These are phyloP conservation scores for Phyto melanocephala DNA, from an alignment of 2,888 invertebrate genomes.

Conservation along the genomic window DNA sequence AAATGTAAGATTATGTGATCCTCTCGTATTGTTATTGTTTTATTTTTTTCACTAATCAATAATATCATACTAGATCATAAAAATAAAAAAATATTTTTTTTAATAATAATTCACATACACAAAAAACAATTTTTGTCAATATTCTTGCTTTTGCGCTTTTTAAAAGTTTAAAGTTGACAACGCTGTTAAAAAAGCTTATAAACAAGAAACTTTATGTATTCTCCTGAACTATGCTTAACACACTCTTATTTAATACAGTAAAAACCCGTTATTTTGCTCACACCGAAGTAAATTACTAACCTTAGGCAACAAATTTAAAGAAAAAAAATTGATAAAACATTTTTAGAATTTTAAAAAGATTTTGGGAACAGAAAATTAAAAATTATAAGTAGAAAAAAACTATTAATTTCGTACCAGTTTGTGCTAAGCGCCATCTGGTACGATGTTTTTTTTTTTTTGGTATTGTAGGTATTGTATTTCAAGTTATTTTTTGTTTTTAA, in stretches of 20 bases:
- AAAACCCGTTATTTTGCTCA: slow-evolving; percentile 48
- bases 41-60: too few species aligned
- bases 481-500: slow-evolving; percentile 21
- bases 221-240: too few species aligned
- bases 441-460: neutral
- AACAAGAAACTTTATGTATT: slow-evolving; percentile 25
- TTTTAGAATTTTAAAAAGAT: slow-evolving; percentile 43
- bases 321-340: slow-evolving; percentile 13
- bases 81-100: too few species aligned
- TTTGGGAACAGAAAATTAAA: neutral
- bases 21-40: too few species aligned
- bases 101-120: too few species aligned
- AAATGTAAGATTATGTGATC: too few species aligned
- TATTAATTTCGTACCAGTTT: slow-evolving; percentile 62
- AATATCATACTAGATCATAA: too few species aligned
- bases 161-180: too few species aligned
- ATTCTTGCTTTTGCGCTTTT: too few species aligned
- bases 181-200: slow-evolving; percentile 30
- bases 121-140: too few species aligned
- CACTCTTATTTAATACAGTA: slow-evolving; percentile 1
- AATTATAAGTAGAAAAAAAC: slow-evolving; percentile 28
- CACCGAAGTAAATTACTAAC: slow-evolving; percentile 51
- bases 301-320: slow-evolving; percentile 51
- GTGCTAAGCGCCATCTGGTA: slow-evolving; percentile 54
- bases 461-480: too few species aligned